Evolutionary conservation across 2,888 invertebrate genomes (phyloP).

Genomic region (Nomada lathburiana): DNA sequence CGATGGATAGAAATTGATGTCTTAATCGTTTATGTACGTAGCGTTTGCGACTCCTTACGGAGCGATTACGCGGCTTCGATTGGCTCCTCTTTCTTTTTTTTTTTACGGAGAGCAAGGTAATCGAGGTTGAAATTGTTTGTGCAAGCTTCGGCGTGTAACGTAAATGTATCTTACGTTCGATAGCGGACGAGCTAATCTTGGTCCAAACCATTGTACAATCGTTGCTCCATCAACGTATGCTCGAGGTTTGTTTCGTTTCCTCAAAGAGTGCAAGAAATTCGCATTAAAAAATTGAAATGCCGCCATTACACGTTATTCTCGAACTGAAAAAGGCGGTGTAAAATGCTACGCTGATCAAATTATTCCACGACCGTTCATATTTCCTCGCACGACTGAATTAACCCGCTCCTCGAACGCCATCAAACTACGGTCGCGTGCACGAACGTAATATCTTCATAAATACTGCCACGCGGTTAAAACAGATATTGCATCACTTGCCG

Average conservation of each 20-base stretch:
- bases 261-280: neutral
- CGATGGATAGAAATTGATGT: slow-evolving; percentile 36
- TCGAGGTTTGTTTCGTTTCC: neutral
- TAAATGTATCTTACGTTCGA: too few species aligned
- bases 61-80: neutral
- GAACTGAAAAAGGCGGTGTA: neutral
- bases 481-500: slow-evolving; percentile 13
- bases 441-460: slow-evolving; percentile 13
- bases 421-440: neutral
- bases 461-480: neutral
- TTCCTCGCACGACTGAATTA: slow-evolving; percentile 28
- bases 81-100: neutral
- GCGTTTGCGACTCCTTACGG: neutral
- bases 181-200: too few species aligned
- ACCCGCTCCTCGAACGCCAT: slow-evolving; percentile 10
- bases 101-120: neutral
- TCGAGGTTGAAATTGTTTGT: neutral
- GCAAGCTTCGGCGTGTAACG: too few species aligned
- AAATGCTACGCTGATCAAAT: slow-evolving; percentile 21
- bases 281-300: neutral
- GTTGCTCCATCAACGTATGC: neutral
- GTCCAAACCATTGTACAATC: neutral
- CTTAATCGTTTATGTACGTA: slow-evolving; percentile 25
- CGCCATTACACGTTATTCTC: neutral
- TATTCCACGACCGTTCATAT: slow-evolving; percentile 14